phyloP scores from a whole-genome alignment of 2,888 invertebrate species.

The Sinopyrophorus schimmeli region DNA sequence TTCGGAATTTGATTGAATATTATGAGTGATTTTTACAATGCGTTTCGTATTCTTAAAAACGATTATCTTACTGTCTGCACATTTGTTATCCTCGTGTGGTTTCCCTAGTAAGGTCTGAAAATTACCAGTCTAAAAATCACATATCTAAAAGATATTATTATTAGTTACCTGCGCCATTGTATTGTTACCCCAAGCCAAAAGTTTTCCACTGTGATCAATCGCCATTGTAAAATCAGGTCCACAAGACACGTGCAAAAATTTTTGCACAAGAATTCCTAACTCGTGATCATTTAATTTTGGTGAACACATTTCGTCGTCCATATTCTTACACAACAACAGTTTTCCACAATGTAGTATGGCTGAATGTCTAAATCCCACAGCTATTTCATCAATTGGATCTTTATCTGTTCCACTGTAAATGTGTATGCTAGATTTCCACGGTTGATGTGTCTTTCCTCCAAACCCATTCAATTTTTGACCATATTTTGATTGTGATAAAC shows the following conservation, averaged over 20 bases:
- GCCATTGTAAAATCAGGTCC: slow-evolving; percentile 80
- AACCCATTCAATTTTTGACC: slow-evolving; percentile 37
- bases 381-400: slow-evolving; percentile 41
- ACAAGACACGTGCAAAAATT: slow-evolving; percentile 61
- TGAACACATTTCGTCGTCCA: slow-evolving; percentile 86
- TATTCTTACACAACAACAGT: slow-evolving; percentile 78
- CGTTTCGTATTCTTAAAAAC: slow-evolving; percentile 73
- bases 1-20: slow-evolving; percentile 45
- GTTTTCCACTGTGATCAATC: slow-evolving; percentile 65
- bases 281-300: slow-evolving; percentile 58
- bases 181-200: slow-evolving; percentile 78
- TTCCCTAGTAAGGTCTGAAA: slow-evolving; percentile 60
- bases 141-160: neutral
- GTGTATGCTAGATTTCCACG: slow-evolving; percentile 51
- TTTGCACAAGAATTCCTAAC: slow-evolving; percentile 44
- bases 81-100: slow-evolving; percentile 60
- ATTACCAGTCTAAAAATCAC: slow-evolving; percentile 5
- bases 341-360: slow-evolving; percentile 50
- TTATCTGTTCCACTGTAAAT: slow-evolving; percentile 45
- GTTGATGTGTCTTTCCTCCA: slow-evolving; percentile 41
- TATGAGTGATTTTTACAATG: slow-evolving; percentile 68
- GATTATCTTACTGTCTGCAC: slow-evolving; percentile 63
- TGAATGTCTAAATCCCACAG: slow-evolving; percentile 84
- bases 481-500: slow-evolving; percentile 60
- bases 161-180: slow-evolving; percentile 63